Evolutionary conservation across 2,113 vertebrate species (phyloP), one percentile per base, ranked within the genome.

Genomic region (Forbesichthys agassizii): DNA sequence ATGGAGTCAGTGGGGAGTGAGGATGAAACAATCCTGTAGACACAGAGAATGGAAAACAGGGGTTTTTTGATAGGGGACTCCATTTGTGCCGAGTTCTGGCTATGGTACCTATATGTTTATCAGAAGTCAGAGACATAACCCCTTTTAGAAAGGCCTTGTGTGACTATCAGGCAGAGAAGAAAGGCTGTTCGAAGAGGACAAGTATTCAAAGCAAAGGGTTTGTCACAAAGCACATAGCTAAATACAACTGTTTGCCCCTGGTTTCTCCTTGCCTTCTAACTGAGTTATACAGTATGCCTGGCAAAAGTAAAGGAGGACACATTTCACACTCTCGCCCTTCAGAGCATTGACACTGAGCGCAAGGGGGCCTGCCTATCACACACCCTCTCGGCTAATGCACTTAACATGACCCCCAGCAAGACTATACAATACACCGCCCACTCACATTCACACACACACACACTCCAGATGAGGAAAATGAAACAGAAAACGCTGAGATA

Each of bases 1-100:
- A 68, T 62, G 46, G 52, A 18, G 64, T 14, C 20, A 10, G 11
- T 8, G 48, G 11, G 13, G 14, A 46, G 1, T 3, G 36, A 64
- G 48, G 73, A 75, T 73, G 82, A 68, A 84, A 81, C 73, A 76
- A 83, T 68, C 77, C 48, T 68, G 62, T 66, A 71, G 81, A 59
- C 67, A 67, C 36, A 8, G 49, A 74, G n/a, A 55, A 60, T 48
- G 53, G 20, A 67, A 64, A 70, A 64, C 68, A 68, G n/a, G 59
- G 33, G 52, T 83, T 80, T 84, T 66, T 27, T 33, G 54, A 69
- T 13, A 20, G 33, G 13, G 55, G 77, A 69, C 74, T 83, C 81
- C 68, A 82, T 84, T 86, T 87, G 80, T 68, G 82, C 84, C 55
- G 71, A 83, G 69, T 58, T 76, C 73, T 77, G 77, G 61, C 73